These are phyloP conservation scores for Cheilosia scutellata DNA, from an alignment of 2,888 invertebrate species.

Conservation along the genomic window DNA sequence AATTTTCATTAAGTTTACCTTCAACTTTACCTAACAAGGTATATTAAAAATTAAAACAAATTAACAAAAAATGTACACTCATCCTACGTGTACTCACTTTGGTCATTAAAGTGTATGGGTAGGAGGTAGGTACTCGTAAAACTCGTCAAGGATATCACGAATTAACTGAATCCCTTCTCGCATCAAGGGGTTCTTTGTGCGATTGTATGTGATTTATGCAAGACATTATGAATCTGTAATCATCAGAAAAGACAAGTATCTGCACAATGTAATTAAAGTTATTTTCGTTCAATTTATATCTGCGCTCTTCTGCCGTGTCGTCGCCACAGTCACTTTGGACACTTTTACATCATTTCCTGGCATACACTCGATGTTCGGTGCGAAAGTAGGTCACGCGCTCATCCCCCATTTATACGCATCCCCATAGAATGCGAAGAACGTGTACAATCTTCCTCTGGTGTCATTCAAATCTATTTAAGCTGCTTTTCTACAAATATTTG, in stretches of 20 bases:
- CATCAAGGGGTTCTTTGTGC: constrained; percentile 26
- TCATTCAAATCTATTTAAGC: constrained; percentile 33
- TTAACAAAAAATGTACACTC: constrained; percentile 17
- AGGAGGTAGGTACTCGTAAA: constrained; percentile 20
- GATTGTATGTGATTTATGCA: constrained; percentile 61
- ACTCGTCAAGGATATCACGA: constrained; percentile 55
- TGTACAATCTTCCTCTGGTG: constrained; percentile 29
- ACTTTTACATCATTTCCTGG: constrained; percentile 33
- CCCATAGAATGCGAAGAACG: constrained; percentile 8
- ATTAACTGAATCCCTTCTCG: constrained; percentile 1
- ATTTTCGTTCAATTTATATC: constrained; percentile 55
- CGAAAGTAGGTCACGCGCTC: constrained; percentile 36
- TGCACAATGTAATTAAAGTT: constrained; percentile 63
- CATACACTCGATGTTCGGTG: neutral
- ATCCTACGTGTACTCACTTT: neutral
- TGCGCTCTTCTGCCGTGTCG: constrained; percentile 19
- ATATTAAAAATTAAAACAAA: constrained; percentile 49
- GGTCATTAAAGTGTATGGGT: constrained; percentile 24
- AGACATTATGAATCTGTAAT: constrained; percentile 65
- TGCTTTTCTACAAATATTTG: constrained; percentile 46
- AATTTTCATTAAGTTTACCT: constrained; percentile 14
- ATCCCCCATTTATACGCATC: constrained; percentile 1
- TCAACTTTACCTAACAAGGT: neutral
- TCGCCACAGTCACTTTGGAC: constrained; percentile 43
- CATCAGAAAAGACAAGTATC: constrained; percentile 27